Evolutionary conservation across 2,113 vertebrate genomes (phyloP).

Genomic region (Fulica atra): DNA sequence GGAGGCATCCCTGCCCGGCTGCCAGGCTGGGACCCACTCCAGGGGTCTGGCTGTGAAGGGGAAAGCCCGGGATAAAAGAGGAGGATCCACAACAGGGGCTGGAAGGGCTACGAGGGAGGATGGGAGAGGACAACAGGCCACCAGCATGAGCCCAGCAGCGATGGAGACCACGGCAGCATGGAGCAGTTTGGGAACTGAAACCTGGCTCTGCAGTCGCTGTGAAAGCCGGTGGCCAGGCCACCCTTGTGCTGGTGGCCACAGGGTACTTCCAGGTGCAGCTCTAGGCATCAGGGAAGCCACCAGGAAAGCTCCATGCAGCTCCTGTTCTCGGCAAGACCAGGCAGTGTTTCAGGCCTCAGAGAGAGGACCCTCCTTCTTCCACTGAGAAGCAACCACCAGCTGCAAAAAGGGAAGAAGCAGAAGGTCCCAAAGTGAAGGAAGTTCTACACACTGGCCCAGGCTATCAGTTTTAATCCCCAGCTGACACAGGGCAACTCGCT

Average conservation of each 20-base stretch:
- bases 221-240: background rate
- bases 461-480: background rate
- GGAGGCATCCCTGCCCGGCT: background rate
- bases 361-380: rapidly evolving
- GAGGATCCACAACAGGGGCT: rapidly evolving
- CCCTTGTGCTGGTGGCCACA: background rate
- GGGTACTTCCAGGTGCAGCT: background rate
- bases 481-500: background rate
- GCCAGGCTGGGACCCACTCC: background rate
- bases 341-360: background rate
- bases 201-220: background rate
- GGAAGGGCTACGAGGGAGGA: background rate
- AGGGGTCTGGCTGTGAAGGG: rapidly evolving
- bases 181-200: background rate
- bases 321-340: too few relatives aligned
- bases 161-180: rapidly evolving
- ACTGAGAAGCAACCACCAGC: rapidly evolving
- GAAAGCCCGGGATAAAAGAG: background rate
- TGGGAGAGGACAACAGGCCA: background rate
- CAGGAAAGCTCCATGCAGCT: background rate
- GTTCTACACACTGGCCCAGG: background rate
- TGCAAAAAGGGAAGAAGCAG: background rate
- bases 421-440: slow-evolving; percentile 12
- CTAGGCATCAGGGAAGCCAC: background rate
- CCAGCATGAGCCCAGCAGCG: background rate